These are phyloP conservation scores for Rhynchopsitta pachyrhyncha DNA, from an alignment of 2,113 vertebrate genomes.

Conservation along the genomic window DNA sequence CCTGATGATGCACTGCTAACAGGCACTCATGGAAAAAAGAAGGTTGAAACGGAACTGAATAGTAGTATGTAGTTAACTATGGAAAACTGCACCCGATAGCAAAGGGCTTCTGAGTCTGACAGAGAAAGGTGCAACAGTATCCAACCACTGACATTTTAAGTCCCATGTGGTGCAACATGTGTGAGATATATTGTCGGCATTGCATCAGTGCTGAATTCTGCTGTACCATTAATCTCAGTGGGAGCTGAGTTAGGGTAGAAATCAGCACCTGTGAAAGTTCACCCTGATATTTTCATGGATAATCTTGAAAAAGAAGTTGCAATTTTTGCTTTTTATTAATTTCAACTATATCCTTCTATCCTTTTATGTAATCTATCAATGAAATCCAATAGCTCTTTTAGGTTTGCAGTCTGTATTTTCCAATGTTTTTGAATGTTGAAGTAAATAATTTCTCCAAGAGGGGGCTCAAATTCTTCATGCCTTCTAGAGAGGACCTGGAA, in stretches of 20 bases:
- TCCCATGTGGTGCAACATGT: not conserved
- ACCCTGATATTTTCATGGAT: not conserved
- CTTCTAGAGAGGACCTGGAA: not conserved
- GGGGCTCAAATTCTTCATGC: not conserved
- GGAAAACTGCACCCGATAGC: not conserved
- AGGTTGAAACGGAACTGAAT: not conserved
- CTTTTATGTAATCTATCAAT: not conserved
- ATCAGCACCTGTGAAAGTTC: not conserved
- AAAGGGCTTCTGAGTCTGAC: not conserved
- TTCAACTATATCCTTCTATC: not conserved
- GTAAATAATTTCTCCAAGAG: not conserved
- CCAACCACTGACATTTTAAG: not conserved
- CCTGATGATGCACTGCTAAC: not conserved
- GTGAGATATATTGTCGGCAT: not conserved
- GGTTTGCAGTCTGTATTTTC: not conserved
- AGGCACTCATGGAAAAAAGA: not conserved
- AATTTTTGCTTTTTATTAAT: not conserved
- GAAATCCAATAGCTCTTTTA: not conserved
- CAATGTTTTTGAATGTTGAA: not conserved
- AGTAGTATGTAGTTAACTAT: not conserved
- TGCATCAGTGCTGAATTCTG: not conserved
- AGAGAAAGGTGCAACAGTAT: not conserved
- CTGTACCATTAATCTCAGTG: not conserved
- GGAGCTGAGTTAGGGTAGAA: not conserved
- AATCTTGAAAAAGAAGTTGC: not conserved